Base-by-base conservation (phyloP, 2,888 invertebrate species). In the Amblyteles armatorius region DNA sequence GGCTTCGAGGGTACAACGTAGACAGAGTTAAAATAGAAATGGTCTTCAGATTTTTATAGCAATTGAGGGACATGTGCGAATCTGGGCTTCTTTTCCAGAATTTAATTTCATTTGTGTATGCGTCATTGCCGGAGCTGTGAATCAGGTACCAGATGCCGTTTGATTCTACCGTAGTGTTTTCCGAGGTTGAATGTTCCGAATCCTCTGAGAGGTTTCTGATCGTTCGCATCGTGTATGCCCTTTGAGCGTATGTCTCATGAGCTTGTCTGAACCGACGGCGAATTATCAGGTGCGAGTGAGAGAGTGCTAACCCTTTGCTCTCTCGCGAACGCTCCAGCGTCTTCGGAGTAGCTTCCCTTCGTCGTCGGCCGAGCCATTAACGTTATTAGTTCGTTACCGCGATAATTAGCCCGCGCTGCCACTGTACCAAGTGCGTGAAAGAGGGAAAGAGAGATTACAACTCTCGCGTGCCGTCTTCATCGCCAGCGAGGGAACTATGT, bases 321-420 rank as follows among this genome's bases (percentile, higher is more conserved):
- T 73, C 48, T 33, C n/a, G 63, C 67, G 52, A 48, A 80, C 67
- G 26, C 52, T n/a, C 68, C 48, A 50, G 79, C 65, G 65, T 80
- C 82, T 84, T 82, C 69, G 73, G 16, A 68, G 77, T 69, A 48
- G 50, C 44, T 79, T 67, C 79, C 77, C 79, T 82, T 71, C 71
- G 69, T 74, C 71, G 69, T 83, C 82, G 83, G 60, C 78, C 63
- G 78, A 84, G 83, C 87, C 87, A 88, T 88, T 87, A 88, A 60
- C 84, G 88, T 88, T 87, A 88, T 88, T 88, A 88, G 85, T 88
- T 87, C 82, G 82, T 87, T 88, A 88, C 87, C 80, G 79, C 79
- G 71, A 84, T 88, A 87, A 88, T 88, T 87, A 87, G 83, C 79
- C 79, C 67, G 55, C 73, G 63, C 57, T 69, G 44, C 68, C 65